These are phyloP conservation scores for Drosophila carrolli DNA, from an alignment of 1,140 invertebrate species.

Conservation along the genomic window DNA sequence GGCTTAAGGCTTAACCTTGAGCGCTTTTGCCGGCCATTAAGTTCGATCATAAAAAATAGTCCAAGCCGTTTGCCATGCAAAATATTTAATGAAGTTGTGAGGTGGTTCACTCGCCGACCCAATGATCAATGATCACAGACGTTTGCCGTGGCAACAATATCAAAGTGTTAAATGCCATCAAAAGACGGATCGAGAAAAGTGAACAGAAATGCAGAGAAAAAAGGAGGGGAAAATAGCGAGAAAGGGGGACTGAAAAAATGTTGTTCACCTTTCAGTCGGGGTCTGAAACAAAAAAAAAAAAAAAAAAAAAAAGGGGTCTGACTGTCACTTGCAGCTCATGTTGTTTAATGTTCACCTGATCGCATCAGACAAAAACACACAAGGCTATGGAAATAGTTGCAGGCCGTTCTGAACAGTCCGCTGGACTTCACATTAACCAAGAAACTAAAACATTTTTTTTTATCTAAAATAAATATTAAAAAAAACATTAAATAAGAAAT, in stretches of 20 bases:
- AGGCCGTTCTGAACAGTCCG: too few species aligned
- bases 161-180: conserved; percentile 73
- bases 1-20: conserved; percentile 58
- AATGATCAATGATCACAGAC: conserved; percentile 43
- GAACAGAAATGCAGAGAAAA: conserved; percentile 8
- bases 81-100: conserved; percentile 66
- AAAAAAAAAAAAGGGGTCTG: conserved; percentile 20
- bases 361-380: conserved; percentile 6
- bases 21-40: conserved; percentile 42
- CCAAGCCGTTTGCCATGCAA: conserved; percentile 56
- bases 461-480: too few species aligned
- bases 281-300: not conserved
- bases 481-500: too few species aligned
- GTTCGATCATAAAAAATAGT: conserved; percentile 68
- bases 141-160: conserved; percentile 62
- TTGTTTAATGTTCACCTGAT: conserved; percentile 64
- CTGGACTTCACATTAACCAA: too few species aligned
- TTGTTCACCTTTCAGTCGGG: conserved; percentile 71
- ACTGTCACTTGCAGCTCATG: conserved; percentile 59
- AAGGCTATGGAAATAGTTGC: not conserved
- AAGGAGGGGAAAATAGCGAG: conserved; percentile 11
- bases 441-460: not conserved
- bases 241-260: conserved; percentile 59
- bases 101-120: conserved; percentile 5
- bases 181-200: conserved; percentile 34